Base-by-base conservation (phyloP, 2,888 invertebrate species). In the Orchestes rusci region DNA sequence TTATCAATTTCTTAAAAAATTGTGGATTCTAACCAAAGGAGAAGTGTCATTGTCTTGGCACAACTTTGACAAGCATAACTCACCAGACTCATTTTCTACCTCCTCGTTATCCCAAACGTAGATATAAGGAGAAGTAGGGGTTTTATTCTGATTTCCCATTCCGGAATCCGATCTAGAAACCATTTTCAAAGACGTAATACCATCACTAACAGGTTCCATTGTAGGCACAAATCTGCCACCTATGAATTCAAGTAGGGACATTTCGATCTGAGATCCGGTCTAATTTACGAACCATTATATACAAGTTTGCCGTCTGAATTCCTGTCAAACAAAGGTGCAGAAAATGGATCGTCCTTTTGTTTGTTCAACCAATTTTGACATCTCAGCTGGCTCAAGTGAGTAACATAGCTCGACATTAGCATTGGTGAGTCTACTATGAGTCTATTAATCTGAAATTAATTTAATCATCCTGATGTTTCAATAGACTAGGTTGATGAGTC, bases 351-450 rank as follows among this genome's bases (percentile, higher is more conserved):
- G 47, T 79, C 78, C 4, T 83, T 82, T 0, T 84, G 81, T 55
- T 84, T 72, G 23, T 61, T 62, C 16, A 56, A 56, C 90, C 89
- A 90, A 66, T 90, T 90, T 20, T 72, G 68, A 59, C 86, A 86
- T 46, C 71, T 72, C 17, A 75, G 83, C 70, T 93, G 93, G 2
- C 92, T 90, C 60, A 96, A 72, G 67, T 95, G 93, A 58, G 84
- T 84, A 63, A 89, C 81, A 64, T 96, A 96, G 61, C 93, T 93
- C 3, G 92, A 87, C 91, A 96, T 92, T 1, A 96, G 71, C 39
- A 96, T 71, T 0, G 95, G 93, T 0, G 95, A 95, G 60, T 94
- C 91, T 4, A 90, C 83, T 51, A 96, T 95, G 0, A 94, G 88
- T 47, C 80, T 75, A 47, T 69, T 64, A n/a, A 60, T 48, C 50